These are phyloP conservation scores for Latrodectus elegans DNA, from an alignment of 2,888 invertebrate genomes.

Conservation along the genomic window DNA sequence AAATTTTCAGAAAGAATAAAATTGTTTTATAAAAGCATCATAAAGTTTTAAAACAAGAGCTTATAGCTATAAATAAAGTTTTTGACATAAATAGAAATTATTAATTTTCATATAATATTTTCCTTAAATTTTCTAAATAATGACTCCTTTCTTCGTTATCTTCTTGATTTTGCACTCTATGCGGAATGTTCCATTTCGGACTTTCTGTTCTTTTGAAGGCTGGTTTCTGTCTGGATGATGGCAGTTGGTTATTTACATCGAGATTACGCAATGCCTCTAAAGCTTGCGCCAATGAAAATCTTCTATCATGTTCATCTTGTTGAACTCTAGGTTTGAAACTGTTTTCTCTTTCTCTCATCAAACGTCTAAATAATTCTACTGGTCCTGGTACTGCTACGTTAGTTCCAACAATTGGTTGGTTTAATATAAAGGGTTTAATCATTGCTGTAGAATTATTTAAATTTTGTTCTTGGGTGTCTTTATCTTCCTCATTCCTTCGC, in stretches of 20 bases:
- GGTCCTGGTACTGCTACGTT: conserved; percentile 24
- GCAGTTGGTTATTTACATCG: conserved; percentile 27
- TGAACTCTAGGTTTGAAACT: not conserved
- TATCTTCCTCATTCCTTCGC: not conserved
- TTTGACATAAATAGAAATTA: not conserved
- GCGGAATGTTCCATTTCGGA: not conserved
- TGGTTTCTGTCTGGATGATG: conserved; percentile 17
- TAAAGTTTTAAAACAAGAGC: not conserved
- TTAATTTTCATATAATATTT: not conserved
- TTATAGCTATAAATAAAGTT: not conserved
- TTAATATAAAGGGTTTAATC: not conserved
- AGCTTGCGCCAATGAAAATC: conserved; percentile 41
- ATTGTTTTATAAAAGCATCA: not conserved
- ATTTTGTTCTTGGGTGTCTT: not conserved
- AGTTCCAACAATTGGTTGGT: conserved; percentile 12
- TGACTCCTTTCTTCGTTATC: conserved; percentile 6
- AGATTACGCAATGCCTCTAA: conserved; percentile 29
- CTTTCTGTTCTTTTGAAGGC: not conserved
- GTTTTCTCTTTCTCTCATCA: conserved; percentile 4
- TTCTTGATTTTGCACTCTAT: not conserved
- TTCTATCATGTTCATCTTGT: conserved; percentile 27
- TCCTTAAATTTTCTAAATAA: conserved; percentile 19
- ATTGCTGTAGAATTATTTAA: not conserved
- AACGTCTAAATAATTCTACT: conserved; percentile 14
- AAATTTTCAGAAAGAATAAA: not conserved